These are phyloP conservation scores for Cydia strobilella DNA, from an alignment of 1,140 invertebrate species.

Conservation along the genomic window DNA sequence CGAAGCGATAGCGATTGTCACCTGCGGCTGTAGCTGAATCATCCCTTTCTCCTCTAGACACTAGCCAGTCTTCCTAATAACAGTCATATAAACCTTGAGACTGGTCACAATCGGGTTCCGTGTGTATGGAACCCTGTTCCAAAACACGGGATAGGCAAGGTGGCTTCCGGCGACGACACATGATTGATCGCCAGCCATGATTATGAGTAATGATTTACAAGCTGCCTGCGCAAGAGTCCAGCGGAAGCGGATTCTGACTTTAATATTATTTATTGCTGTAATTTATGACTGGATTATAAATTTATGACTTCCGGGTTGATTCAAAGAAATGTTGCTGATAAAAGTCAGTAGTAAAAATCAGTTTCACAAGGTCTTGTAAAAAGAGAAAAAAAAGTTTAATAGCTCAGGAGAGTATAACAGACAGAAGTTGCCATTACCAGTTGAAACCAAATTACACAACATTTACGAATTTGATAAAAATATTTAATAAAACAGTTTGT, in stretches of 20 bases:
- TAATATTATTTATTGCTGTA: not conserved
- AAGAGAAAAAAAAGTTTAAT: too few relatives aligned
- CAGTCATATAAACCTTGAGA: not conserved
- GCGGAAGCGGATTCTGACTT: conserved; percentile 29
- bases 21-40: too few relatives aligned
- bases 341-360: too few relatives aligned
- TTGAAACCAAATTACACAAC: too few relatives aligned
- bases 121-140: not conserved
- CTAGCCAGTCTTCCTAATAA: too few relatives aligned
- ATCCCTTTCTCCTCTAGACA: too few relatives aligned
- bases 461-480: too few relatives aligned
- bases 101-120: not conserved
- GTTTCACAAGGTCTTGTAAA: too few relatives aligned
- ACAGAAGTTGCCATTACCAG: too few relatives aligned
- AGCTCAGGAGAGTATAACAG: too few relatives aligned
- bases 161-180: conserved; percentile 62
- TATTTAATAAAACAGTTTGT: too few relatives aligned
- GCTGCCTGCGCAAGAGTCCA: conserved; percentile 33
- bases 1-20: too few relatives aligned
- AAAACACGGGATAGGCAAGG: conserved; percentile 34
- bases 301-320: not conserved
- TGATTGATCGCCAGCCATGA: conserved; percentile 59
- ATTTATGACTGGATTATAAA: not conserved
- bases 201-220: conserved; percentile 61
- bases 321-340: not conserved